Base-by-base conservation (phyloP, 2,888 invertebrate species). In the Drosophila percnosoma region DNA sequence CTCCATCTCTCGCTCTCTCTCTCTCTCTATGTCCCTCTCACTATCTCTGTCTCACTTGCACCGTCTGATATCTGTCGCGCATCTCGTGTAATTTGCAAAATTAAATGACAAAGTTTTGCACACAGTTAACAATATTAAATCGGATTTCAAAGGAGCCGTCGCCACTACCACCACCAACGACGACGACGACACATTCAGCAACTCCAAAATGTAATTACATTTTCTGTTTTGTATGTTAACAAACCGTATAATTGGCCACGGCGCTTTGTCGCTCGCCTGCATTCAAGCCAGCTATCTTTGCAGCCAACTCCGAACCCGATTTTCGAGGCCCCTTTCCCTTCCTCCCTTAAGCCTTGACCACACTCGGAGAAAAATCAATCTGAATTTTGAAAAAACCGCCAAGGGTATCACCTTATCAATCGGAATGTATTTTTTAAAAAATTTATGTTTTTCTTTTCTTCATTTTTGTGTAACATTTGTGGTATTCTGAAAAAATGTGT, bases 111-210 rank as follows among this genome's bases (percentile, higher is more conserved):
- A 87, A 87, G 86, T 87, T 87, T 87, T 79, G 85, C 89, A 84
- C 90, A 80, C 86, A 82, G 87, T 86, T 90, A 90, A 87, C 87
- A 88, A 83, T 90, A 87, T 87, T 90, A 87, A 87, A 90, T 87
- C 90, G 78, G 90, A 87, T 87, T 87, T 86, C 87, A 80, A 87
- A 90, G 78, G 83, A 74, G 51, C 72, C 57, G 42, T 66, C 57
- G 45, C 59, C 68, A 48, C 10, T 55, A 29, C 4, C 21, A 21
- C 4, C 42, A 21, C 45, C 45, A 24, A 24, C 45, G 33, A 33
- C 33, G 33, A 33, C 33, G 33, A 33, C 33, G 45, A 24, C 24
- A n/a, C 61, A 71, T 45, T 61, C 66, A 68, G 40, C 82, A 73
- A 73, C 73, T 72, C 69, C 78, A 85, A 87, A 45, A 82, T 87